A percentile compares a stretch with the other conserved stretches of the same genome.
Evolutionary conservation across 2,888 invertebrate genomes (phyloP).

Genomic region (Acanthopleura granulata): DNA sequence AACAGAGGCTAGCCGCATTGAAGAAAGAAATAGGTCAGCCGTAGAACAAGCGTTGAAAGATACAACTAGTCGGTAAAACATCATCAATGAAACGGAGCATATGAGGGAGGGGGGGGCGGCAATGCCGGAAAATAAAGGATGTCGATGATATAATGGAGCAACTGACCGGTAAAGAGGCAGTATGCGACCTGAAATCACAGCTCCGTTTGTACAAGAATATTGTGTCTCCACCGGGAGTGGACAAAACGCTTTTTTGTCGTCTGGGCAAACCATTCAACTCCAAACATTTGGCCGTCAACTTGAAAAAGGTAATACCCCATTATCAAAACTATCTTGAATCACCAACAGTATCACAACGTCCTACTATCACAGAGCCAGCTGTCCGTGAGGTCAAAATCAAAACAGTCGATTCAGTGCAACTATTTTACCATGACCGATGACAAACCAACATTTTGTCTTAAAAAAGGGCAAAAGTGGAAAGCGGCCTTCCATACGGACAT

Average conservation of each 20-base stretch:
- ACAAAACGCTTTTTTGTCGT: neutral
- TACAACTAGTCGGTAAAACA: neutral
- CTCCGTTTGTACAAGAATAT: neutral
- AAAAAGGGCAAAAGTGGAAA: neutral
- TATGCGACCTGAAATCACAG: neutral
- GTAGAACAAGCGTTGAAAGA: neutral
- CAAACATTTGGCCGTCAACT: neutral
- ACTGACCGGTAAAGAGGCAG: neutral
- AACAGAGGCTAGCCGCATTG: neutral
- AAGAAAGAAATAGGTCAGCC: neutral
- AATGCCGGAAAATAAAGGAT: neutral
- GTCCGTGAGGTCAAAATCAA: neutral
- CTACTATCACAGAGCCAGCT: neutral
- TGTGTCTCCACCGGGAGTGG: neutral
- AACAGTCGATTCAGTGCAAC: neutral
- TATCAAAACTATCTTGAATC: neutral
- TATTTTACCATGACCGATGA: conserved; percentile 4
- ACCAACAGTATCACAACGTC: neutral
- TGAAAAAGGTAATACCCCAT: neutral
- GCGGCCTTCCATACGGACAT: neutral
- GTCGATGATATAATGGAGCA: neutral
- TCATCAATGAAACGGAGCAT: neutral
- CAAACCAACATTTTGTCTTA: neutral
- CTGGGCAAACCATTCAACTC: neutral
- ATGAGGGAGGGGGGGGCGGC: neutral